These are phyloP conservation scores for Malurus elegans DNA, from an alignment of 2,113 vertebrate species.

Conservation along the genomic window DNA sequence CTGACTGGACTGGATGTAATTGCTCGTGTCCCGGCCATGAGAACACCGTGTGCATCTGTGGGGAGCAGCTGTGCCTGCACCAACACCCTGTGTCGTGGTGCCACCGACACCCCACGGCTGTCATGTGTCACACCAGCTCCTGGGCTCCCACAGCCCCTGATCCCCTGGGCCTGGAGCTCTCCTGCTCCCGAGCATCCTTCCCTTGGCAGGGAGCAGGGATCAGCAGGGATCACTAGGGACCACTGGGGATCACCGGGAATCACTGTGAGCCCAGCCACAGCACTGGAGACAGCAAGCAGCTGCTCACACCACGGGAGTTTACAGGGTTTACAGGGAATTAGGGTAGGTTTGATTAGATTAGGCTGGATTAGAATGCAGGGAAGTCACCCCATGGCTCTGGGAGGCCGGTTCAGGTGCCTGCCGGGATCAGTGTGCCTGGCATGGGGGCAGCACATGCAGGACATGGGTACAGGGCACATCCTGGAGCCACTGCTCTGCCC, in stretches of 20 bases:
- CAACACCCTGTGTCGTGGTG: background rate
- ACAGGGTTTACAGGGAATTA: conserved; percentile 1
- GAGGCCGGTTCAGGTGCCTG: background rate
- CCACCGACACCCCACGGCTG: background rate
- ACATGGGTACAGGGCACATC: accelerated
- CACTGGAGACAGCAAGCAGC: background rate
- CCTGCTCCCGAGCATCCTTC: background rate
- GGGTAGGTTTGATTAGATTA: conserved; percentile 29
- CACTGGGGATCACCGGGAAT: accelerated
- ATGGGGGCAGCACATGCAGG: accelerated
- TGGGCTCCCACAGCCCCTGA: background rate
- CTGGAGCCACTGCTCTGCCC: accelerated
- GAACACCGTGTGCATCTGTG: accelerated
- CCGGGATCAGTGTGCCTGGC: accelerated
- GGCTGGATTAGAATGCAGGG: background rate
- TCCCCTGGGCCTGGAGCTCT: background rate
- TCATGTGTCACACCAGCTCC: background rate
- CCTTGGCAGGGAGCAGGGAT: background rate
- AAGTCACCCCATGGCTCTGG: background rate
- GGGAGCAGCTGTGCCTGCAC: background rate
- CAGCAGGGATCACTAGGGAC: background rate
- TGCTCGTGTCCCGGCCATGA: background rate
- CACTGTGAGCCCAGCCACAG: accelerated
- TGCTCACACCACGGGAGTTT: accelerated
- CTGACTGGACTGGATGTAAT: background rate